These are phyloP conservation scores for Sporophila hypoxantha DNA, from an alignment of 2,113 vertebrate genomes.

Conservation along the genomic window DNA sequence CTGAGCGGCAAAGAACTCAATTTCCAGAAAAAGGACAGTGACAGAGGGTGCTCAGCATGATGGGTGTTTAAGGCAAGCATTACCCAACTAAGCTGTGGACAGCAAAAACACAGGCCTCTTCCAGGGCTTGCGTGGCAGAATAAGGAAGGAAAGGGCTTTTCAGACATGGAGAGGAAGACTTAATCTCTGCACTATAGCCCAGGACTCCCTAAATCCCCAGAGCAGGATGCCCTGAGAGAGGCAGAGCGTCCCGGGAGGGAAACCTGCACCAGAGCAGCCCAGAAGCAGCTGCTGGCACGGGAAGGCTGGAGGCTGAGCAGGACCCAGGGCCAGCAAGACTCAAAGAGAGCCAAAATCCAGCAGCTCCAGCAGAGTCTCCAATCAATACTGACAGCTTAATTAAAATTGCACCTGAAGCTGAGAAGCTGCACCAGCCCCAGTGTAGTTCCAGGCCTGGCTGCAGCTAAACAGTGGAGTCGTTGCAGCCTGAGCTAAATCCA, in stretches of 20 bases:
- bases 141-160: background rate
- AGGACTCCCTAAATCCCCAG: background rate
- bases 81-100: background rate
- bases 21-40: background rate
- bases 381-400: background rate
- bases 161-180: background rate
- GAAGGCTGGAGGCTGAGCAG: background rate
- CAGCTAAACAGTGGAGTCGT: background rate
- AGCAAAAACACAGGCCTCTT: background rate
- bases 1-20: background rate
- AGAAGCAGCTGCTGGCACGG: fast-evolving
- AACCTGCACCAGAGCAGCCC: background rate
- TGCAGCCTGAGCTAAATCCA: constrained; percentile 8
- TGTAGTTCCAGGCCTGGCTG: background rate
- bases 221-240: background rate
- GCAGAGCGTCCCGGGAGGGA: background rate
- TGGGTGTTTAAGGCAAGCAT: background rate
- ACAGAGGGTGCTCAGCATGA: background rate
- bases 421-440: background rate
- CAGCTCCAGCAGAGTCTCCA: background rate
- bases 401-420: background rate
- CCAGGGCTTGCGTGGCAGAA: fast-evolving
- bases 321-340: background rate
- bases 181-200: background rate
- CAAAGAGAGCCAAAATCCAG: background rate